phyloP scores from a whole-genome alignment of 2,113 vertebrate genomes.

The Osmerus eperlanus region DNA sequence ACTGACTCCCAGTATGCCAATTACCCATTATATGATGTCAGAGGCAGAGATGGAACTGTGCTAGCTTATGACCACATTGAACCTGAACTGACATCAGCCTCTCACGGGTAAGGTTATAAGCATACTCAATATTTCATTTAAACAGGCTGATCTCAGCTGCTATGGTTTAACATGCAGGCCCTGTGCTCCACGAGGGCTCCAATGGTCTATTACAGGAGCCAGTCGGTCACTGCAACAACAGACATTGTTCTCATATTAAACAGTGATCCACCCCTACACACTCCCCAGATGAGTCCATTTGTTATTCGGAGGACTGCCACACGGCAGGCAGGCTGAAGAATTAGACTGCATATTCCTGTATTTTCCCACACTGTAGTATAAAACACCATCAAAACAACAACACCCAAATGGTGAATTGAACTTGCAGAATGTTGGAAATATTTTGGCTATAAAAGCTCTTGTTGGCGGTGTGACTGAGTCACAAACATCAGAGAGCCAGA shows the following conservation, averaged over 20 bases:
- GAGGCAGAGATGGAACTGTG: slow-evolving; percentile 45
- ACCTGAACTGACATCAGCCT: slow-evolving; percentile 57
- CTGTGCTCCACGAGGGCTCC: slow-evolving; percentile 47
- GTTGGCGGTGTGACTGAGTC: slow-evolving; percentile 23
- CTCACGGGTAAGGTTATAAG: slow-evolving; percentile 60
- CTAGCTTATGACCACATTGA: slow-evolving; percentile 58
- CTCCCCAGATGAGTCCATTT: slow-evolving; percentile 25
- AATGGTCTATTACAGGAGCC: slow-evolving; percentile 56
- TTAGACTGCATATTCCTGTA: slow-evolving; percentile 18
- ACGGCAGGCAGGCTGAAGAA: slow-evolving; percentile 21
- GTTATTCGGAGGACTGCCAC: slow-evolving; percentile 40
- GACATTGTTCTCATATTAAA: slow-evolving; percentile 59
- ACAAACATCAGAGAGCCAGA: slow-evolving; percentile 19
- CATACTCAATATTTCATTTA: slow-evolving; percentile 65
- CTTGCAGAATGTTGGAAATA: background rate
- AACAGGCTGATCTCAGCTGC: slow-evolving; percentile 58
- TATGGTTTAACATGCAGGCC: slow-evolving; percentile 51
- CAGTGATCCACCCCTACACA: slow-evolving; percentile 29
- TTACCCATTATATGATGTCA: slow-evolving; percentile 55
- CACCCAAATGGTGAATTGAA: no score
- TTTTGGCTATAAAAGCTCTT: slow-evolving; percentile 12
- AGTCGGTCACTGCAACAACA: slow-evolving; percentile 48
- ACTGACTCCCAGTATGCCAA: slow-evolving; percentile 49
- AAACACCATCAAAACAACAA: no score
- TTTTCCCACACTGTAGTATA: background rate